Evolutionary conservation across 2,113 vertebrate genomes (phyloP), one percentile per base, ranked within the genome.

Genomic region (Theropithecus gelada): DNA sequence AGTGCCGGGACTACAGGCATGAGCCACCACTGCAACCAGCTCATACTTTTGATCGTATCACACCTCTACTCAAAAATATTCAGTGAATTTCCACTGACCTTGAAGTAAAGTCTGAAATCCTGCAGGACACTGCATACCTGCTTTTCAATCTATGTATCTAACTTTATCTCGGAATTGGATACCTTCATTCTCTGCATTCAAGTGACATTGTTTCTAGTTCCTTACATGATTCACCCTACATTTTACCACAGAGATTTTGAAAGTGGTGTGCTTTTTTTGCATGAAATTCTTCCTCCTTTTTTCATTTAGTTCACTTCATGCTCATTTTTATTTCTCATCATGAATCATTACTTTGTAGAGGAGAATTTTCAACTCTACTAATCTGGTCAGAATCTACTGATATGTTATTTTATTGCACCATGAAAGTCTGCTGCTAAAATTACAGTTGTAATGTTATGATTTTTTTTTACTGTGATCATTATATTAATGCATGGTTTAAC

Each of bases 21-120:
- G 12, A 64, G 5, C 12, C 61, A 64, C 27, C 61, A 64, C 61
- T 64, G 61, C 27, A 30, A 27, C 27, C 27, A 64, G 12, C 27
- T 30, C 61, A 64, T 64, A 64, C 13, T 20, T 88, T 32, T 85
- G 64, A 76, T 80, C 59, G 80, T 27, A 18, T 84, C 40, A 25
- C 20, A 18, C 55, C 7, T 50, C 11, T 80, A 66, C 32, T 80
- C 85, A 72, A 88, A 95, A 61, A 48, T 25, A 13, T 64, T 81
- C 45, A 40, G 1, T 68, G 11, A 40, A 43, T 50, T 83, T 88
- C 32, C 32, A 72, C 45, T 88, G 43, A 75, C 52, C 12, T 93
- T 92, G 52, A 96, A 57, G 35, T 59, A 38, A 94, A 93, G 13
- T 83, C 45, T 75, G 45, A 97, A 96, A n/a, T 90, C 5, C 25